Base-by-base conservation (phyloP, 2,888 invertebrate genomes). In the Tolmerus cingulatus region DNA sequence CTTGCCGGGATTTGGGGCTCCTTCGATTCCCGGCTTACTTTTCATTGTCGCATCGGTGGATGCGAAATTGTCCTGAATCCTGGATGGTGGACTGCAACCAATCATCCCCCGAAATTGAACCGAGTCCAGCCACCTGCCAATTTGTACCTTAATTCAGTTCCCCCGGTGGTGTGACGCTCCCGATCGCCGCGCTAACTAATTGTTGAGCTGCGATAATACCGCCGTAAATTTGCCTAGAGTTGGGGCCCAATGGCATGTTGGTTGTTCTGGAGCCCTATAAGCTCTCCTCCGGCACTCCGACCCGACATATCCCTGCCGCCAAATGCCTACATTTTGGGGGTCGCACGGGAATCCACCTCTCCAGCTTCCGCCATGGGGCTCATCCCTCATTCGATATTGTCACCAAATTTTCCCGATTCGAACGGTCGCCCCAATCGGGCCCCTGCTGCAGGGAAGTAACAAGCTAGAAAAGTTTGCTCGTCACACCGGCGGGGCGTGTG, bases 161-260 rank as follows among this genome's bases (percentile, higher is more conserved):
- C 16, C 0, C 40, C 40, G 27, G 37, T 77, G 87, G 85, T 57
- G 19, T 27, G 66, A 12, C 78, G 55, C 81, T 79, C 74, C 87
- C 85, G 87, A 87, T 88, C 87, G 86, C 78, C 82, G 79, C 85
- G 78, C 81, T 87, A 88, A 87, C 87, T 88, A 88, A 88, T 87
- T 88, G 88, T 79, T 87, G 87, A 88, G 84, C 87, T 79, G 76
- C 85, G 74, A 87, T 88, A 88, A 88, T 87, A 84, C 88, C 82
- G 74, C 84, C 87, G 87, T 87, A 88, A 88, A 88, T 88, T 88
- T 88, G 74, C 78, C 43, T 19, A 30, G 14, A 46, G 19, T 51
- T 14, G 37, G 34, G 27, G 43, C 5, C 27, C 27, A 66, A 8
- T 40, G 86, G 66, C 77, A 37, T 86, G 86, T 77, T 86, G 34